Percentiles rank a stretch among this genome's conserved stretches.
Evolutionary conservation across 2,797 vertebrate genomes (phyloP).

Genomic region (Percopsis omiscomaycus): DNA sequence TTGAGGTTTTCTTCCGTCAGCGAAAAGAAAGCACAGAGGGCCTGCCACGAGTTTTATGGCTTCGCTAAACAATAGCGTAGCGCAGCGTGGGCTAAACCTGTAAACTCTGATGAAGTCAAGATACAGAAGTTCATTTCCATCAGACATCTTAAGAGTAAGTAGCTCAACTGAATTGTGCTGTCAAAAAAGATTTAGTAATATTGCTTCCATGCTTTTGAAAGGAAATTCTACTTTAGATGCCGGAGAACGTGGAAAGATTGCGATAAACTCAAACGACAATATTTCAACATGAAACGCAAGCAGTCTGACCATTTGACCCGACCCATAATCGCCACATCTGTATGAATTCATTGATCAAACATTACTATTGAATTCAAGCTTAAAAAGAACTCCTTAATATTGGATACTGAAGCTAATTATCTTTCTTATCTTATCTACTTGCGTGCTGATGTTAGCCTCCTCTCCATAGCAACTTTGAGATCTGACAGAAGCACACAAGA

Average conservation of each 20-base stretch:
- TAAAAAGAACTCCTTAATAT: not conserved
- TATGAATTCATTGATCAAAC: too few species aligned
- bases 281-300: conserved; percentile 25
- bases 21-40: conserved; percentile 58
- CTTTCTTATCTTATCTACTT: not conserved
- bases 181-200: conserved; percentile 58
- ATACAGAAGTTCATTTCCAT: conserved; percentile 63
- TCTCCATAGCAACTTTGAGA: conserved; percentile 10
- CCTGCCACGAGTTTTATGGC: conserved; percentile 61
- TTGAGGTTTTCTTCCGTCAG: conserved; percentile 65
- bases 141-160: conserved; percentile 50
- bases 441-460: conserved; percentile 1
- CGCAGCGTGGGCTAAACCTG: conserved; percentile 55
- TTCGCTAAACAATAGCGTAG: conserved; percentile 66
- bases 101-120: conserved; percentile 65
- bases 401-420: not conserved
- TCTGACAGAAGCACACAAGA: conserved; percentile 14
- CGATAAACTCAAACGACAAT: conserved; percentile 22
- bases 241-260: conserved; percentile 48
- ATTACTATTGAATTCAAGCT: not conserved
- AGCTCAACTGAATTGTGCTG: conserved; percentile 53
- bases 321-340: too few species aligned
- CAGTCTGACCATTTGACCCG: not conserved
- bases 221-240: conserved; percentile 50
- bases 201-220: conserved; percentile 54